A percentile compares a stretch with the other conserved stretches of the same genome.
These are phyloP conservation scores for Habropoda laboriosa DNA, from an alignment of 1,140 invertebrate species.

Conservation along the genomic window DNA sequence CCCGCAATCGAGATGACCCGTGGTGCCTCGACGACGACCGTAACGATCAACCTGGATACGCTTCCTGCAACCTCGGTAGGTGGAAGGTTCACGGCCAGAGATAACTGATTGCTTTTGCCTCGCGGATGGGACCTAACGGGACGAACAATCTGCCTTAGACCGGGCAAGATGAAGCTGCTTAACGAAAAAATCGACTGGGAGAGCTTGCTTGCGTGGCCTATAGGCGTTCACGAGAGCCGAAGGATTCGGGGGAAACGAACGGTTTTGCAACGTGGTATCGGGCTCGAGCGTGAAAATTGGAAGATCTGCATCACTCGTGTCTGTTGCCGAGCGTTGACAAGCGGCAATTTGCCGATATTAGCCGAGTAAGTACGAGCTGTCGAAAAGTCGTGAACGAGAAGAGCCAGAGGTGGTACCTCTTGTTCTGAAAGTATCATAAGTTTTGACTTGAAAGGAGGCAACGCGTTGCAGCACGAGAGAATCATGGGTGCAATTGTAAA, in stretches of 20 bases:
- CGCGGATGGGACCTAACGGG: constrained; percentile 65
- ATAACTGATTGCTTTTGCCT: constrained; percentile 67
- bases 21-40: constrained; percentile 52
- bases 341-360: constrained; percentile 22
- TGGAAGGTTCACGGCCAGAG: constrained; percentile 56
- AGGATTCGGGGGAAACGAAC: background rate
- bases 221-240: background rate
- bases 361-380: background rate
- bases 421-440: background rate
- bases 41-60: constrained; percentile 62
- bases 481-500: too few relatives aligned
- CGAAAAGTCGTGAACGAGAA: background rate
- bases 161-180: constrained; percentile 31
- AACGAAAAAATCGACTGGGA: constrained; percentile 27
- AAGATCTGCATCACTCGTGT: constrained; percentile 1
- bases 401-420: background rate
- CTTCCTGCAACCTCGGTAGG: constrained; percentile 55
- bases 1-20: constrained; percentile 64
- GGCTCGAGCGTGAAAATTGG: constrained; percentile 15
- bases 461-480: too few relatives aligned
- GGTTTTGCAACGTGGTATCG: background rate
- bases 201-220: background rate
- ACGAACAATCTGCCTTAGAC: constrained; percentile 58
- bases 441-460: background rate
- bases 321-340: constrained; percentile 1